Conservation (phyloP, 1,140 invertebrate genomes). For the Neuroterus valhalla region DNA sequence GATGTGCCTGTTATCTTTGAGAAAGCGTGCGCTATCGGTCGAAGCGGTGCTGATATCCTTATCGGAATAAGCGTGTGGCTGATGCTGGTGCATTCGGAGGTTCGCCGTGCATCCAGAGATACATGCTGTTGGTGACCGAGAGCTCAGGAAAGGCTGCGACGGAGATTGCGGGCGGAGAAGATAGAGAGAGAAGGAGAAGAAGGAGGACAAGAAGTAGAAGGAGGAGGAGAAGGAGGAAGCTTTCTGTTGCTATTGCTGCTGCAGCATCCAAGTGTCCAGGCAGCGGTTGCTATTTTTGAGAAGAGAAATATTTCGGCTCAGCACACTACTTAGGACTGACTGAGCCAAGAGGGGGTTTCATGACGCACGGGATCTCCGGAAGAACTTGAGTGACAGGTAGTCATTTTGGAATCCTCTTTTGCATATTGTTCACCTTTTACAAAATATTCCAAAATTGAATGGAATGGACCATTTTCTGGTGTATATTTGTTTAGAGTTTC, state of each 20-base stretch:
- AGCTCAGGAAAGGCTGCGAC: constrained; percentile 33
- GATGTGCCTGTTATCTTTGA: constrained; percentile 20
- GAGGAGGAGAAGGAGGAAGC: constrained; percentile 27
- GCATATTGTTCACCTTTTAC: neutral
- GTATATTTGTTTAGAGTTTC: no score
- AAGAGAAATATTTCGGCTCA: constrained; percentile 52
- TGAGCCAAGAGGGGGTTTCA: constrained; percentile 22
- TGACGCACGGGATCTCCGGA: constrained; percentile 24
- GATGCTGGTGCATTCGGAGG: constrained; percentile 29
- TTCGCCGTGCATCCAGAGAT: constrained; percentile 45
- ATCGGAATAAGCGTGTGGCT: neutral
- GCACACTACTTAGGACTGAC: constrained; percentile 28
- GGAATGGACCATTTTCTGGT: no score
- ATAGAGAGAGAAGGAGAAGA: constrained; percentile 28
- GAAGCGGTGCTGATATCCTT: neutral
- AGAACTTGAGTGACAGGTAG: constrained; percentile 29
- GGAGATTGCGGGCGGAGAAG: constrained; percentile 19
- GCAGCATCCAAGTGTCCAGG: constrained; percentile 8
- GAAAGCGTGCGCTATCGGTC: constrained; percentile 23
- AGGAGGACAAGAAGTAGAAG: constrained; percentile 7
- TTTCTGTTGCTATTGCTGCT: constrained; percentile 4
- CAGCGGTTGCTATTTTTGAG: constrained; percentile 56
- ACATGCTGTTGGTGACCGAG: constrained; percentile 47
- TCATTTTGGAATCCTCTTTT: neutral
- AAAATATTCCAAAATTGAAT: no score